Evolutionary conservation across 2,113 vertebrate genomes (phyloP).

Genomic region (Procapra przewalskii): DNA sequence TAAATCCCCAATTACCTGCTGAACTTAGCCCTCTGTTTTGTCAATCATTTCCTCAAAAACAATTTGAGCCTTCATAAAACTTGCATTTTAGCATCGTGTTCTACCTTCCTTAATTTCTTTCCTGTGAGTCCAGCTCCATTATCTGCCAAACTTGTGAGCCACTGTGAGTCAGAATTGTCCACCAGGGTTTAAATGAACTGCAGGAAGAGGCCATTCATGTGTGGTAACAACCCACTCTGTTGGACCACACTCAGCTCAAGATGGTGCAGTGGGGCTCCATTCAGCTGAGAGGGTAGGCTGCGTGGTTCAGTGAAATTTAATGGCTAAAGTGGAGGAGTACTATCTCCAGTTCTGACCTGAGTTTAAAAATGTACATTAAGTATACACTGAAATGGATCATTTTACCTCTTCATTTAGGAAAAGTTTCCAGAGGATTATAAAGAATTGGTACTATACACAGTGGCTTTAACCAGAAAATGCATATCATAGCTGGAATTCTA

Average conservation of each 20-base stretch:
- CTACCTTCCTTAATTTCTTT: neutral
- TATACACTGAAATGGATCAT: neutral
- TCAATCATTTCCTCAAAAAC: neutral
- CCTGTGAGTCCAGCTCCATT: neutral
- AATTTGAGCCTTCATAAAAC: neutral
- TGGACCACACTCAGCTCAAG: neutral
- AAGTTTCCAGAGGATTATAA: slow-evolving; percentile 27
- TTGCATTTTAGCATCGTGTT: neutral
- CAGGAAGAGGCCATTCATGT: neutral
- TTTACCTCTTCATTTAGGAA: slow-evolving; percentile 1
- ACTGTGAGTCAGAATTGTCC: neutral
- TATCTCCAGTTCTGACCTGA: neutral
- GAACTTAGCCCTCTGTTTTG: neutral
- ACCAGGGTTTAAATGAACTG: neutral
- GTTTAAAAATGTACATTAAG: neutral
- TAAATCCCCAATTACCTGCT: neutral
- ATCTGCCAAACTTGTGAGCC: neutral
- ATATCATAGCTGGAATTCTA: neutral
- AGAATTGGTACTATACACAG: neutral
- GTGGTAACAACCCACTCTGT: neutral
- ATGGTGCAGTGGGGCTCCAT: too few species aligned
- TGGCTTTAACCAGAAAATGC: neutral
- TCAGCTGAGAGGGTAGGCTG: neutral
- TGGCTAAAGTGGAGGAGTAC: neutral
- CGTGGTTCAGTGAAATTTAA: neutral